Conservation (phyloP, 2,888 invertebrate genomes). For the Nymphalis polychloros region DNA sequence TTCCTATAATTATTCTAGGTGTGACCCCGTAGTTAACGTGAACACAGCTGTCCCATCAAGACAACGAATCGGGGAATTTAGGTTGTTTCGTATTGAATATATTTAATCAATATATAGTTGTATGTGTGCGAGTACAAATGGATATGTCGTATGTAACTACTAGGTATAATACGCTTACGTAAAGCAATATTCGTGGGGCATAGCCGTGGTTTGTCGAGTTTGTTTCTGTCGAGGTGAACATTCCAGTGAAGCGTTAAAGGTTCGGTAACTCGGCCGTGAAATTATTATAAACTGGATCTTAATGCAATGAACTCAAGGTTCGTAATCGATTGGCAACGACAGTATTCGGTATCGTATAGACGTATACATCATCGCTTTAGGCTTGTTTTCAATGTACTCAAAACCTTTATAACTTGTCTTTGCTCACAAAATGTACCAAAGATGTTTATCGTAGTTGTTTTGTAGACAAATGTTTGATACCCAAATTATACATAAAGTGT, state of each 20-base stretch:
- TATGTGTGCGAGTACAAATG: constrained; percentile 74
- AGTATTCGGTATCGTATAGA: constrained; percentile 60
- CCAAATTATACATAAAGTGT: not conserved
- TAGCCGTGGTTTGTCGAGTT: constrained; percentile 61
- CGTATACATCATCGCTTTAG: constrained; percentile 55
- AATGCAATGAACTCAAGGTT: constrained; percentile 37
- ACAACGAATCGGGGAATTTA: constrained; percentile 78
- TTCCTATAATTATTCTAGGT: constrained; percentile 65
- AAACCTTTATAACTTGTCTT: constrained; percentile 59
- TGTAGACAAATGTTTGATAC: constrained; percentile 55
- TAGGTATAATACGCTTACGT: constrained; percentile 68
- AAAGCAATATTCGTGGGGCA: constrained; percentile 69
- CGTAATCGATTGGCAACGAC: constrained; percentile 51
- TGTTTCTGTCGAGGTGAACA: constrained; percentile 51
- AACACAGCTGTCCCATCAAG: constrained; percentile 71
- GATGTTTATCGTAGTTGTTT: constrained; percentile 55
- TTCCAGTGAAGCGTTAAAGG: constrained; percentile 63
- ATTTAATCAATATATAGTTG: constrained; percentile 68
- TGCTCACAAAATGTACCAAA: constrained; percentile 81
- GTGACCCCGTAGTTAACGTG: constrained; percentile 58
- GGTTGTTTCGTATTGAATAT: constrained; percentile 66
- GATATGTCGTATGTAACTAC: constrained; percentile 63
- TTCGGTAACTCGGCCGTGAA: constrained; percentile 41
- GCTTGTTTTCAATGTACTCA: constrained; percentile 53
- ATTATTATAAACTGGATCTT: constrained; percentile 31